Conservation (phyloP, 2,113 vertebrate species). For the Jaculus jaculus region DNA sequence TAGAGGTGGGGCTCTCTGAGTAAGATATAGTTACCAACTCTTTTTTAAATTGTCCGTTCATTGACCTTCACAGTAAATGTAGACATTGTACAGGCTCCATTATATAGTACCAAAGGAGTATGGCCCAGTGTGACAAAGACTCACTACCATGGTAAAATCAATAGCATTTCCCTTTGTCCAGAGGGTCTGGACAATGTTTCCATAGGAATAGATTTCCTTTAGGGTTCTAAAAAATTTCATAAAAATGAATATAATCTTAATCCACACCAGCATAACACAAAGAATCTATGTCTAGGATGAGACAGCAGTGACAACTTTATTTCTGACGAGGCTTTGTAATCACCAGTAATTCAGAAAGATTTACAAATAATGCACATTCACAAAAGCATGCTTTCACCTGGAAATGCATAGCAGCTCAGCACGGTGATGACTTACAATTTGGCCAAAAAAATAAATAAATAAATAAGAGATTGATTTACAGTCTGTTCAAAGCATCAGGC, state of each 20-base stretch:
- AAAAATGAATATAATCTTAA: conserved; percentile 28
- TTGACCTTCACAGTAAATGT: neutral
- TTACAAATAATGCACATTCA: conserved; percentile 44
- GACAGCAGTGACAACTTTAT: conserved; percentile 48
- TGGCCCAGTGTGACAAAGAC: neutral
- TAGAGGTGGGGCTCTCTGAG: neutral
- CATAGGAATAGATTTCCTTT: neutral
- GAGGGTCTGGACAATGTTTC: neutral
- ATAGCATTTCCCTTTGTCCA: conserved; percentile 5
- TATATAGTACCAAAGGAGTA: neutral
- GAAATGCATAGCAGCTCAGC: conserved; percentile 51
- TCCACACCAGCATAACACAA: conserved; percentile 18
- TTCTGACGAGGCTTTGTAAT: conserved; percentile 52
- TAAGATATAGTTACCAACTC: neutral
- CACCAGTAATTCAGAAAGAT: conserved; percentile 38
- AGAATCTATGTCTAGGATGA: neutral
- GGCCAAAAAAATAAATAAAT: conserved; percentile 72
- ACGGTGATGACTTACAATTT: conserved; percentile 80
- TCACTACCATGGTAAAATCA: neutral
- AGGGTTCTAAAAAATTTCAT: conserved; percentile 15
- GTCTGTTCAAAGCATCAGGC: conserved; percentile 71
- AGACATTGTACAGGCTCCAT: neutral
- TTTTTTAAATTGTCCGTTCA: conserved; percentile 2
- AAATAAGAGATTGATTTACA: conserved; percentile 78
- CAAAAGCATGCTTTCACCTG: conserved; percentile 15